Percentiles rank a stretch among this genome's conserved stretches.
Evolutionary conservation across 2,888 invertebrate genomes (phyloP).

Genomic region (Arctia plantaginis): DNA sequence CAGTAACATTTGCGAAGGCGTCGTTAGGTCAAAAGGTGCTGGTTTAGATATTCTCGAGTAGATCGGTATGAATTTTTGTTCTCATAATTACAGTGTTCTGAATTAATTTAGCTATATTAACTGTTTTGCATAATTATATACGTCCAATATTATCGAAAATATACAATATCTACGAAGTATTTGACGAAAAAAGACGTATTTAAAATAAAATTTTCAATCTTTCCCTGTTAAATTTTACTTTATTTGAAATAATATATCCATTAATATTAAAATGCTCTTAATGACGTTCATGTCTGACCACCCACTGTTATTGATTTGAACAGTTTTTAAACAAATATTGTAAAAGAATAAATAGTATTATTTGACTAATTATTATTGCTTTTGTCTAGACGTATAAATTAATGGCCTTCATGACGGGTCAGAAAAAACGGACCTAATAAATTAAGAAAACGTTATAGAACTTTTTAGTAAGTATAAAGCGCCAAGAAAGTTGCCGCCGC

Average conservation of each 20-base stretch:
- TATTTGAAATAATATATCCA: constrained; percentile 16
- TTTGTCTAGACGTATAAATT: constrained; percentile 7
- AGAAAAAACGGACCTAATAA: not conserved
- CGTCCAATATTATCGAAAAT: not conserved
- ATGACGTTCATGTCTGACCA: constrained; percentile 30
- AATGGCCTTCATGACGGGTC: not conserved
- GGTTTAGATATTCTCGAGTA: not conserved
- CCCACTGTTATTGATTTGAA: constrained; percentile 8
- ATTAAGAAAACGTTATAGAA: not conserved
- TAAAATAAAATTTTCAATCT: not conserved
- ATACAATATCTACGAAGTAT: not conserved
- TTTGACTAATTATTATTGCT: constrained; percentile 15
- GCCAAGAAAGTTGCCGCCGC: not conserved
- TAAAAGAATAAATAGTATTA: constrained; percentile 13
- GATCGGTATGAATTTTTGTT: not conserved
- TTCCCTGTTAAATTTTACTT: not conserved
- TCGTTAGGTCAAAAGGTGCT: not conserved
- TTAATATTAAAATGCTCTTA: constrained; percentile 41
- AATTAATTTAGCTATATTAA: constrained; percentile 4
- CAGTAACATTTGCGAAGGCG: not conserved
- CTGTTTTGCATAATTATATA: constrained; percentile 4
- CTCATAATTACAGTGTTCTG: not conserved
- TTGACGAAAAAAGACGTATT: not conserved
- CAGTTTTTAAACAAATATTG: constrained; percentile 12
- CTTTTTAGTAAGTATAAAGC: not conserved